Base-by-base conservation (phyloP, 1,140 invertebrate genomes). In the Carcinoscorpius rotundicauda region DNA sequence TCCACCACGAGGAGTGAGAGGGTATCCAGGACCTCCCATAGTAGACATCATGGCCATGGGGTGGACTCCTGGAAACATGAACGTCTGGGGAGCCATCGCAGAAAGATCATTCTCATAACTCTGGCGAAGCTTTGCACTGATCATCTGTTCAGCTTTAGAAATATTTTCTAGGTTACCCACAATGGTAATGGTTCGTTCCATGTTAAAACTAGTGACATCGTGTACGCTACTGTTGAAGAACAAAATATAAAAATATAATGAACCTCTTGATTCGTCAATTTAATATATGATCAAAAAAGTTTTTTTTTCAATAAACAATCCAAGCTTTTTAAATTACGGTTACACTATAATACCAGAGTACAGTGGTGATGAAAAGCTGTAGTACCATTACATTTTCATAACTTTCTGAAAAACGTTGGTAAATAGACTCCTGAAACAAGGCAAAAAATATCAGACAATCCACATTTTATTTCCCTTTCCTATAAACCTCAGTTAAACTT, bases 151-250 rank as follows among this genome's bases (percentile, higher is more conserved):
- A 4, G 94, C 94, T 74, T 88, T 87, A 68, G 89, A 88, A 86
- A 97, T 94, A 71, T 91, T 90, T 48, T 88, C 86, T 71, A 93
- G 88, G 58, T 82, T 81, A 49, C 93, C 93, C 76, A 93, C 93
- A 3, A 98, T 90, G 5, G 93, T 96, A 65, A 98, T 97, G 59
- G 97, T 93, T 61, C 95, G 85, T 76, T 98, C 94, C 72, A 93
- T 78, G 75, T 94, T 96, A 76, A 91, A 93, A 74, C 89, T 93
- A 76, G 87, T 93, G 63, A 94, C 90, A 72, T 94, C 91, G 71
- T 93, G 92, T 65, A 93, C 91, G 49, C 66, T 67, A 69, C 89
- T 93, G 69, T 5, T 75, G 64, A 63, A 71, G 49, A 61, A 65
- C 62, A 58, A 65, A 64, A 53, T 72, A 64, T 52, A 60, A 60